Base-by-base conservation (phyloP, 2,797 vertebrate species). In the Otus scops region DNA sequence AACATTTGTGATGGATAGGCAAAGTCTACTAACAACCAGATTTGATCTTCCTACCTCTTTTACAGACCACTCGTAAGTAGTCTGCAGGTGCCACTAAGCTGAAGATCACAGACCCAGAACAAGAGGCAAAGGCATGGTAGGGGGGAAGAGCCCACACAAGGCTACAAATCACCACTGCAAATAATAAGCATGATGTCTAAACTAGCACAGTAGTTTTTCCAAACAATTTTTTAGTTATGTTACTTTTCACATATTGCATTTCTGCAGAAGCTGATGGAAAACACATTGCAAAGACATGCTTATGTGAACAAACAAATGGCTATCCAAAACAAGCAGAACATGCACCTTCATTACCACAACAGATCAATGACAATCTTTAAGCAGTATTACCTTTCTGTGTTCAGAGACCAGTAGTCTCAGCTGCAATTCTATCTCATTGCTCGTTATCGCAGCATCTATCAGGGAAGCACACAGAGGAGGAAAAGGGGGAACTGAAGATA, bases 371-470 rank as follows among this genome's bases (percentile, higher is more conserved):
- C 38, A 79, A 43, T 59, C 80, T 45, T 64, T 13, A 43, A 68
- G 39, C 14, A 56, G 36, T 32, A 36, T 97, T 98, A 99, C 99
- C 99, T 99, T 99, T 65, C 99, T 99, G 96, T 99, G 98, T 93
- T 99, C 99, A 16, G 98, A 98, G 48, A 99, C 97, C 57, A 99
- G 97, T 43, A 98, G 97, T 91, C 99, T 98, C 94, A 99, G 97
- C 95, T 99, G 99, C 96, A 99, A 96, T 96, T 99, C 99, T 54
- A 99, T 95, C 67, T 99, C 99, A 3, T 99, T 99, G 97, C 99
- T 99, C 85, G 98, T 97, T 76, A 97, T 97, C 3, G 98, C 98
- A 9, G 98, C 96, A 71, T 99, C 99, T 83, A 99, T 74, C 41
- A 98, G 91, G 1, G 99, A 98, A 24, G 98, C 98, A 56, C 98